Evolutionary conservation across 2,113 vertebrate genomes (phyloP).

Genomic region (Pitta sordida): DNA sequence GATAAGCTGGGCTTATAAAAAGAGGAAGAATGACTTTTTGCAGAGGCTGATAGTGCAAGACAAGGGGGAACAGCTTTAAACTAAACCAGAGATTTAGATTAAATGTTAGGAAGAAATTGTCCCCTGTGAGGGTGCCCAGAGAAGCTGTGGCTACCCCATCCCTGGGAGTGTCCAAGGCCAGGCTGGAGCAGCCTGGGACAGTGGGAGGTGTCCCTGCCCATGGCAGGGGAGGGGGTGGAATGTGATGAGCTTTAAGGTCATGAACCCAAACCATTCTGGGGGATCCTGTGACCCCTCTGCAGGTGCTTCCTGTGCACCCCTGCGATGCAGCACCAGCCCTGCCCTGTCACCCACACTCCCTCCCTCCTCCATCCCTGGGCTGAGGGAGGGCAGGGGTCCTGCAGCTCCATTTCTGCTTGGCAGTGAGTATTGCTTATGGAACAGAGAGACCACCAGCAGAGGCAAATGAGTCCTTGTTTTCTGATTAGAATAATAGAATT

Average conservation of each 20-base stretch:
- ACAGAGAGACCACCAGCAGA: background rate
- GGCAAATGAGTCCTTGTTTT: background rate
- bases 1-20: background rate
- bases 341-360: background rate
- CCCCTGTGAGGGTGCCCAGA: background rate
- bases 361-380: accelerated
- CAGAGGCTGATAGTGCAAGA: background rate
- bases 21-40: background rate
- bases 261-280: background rate
- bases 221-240: background rate
- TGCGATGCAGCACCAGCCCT: background rate
- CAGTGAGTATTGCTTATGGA: background rate
- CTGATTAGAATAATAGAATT: background rate
- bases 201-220: background rate
- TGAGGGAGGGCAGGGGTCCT: background rate
- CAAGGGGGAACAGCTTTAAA: background rate
- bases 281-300: background rate
- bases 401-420: background rate
- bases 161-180: background rate
- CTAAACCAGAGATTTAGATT: background rate
- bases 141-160: background rate
- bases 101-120: background rate
- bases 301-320: no score
- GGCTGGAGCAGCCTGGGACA: background rate
- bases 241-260: background rate